Conservation (phyloP, 2,113 vertebrate genomes). For the Nansenia antarctica region DNA sequence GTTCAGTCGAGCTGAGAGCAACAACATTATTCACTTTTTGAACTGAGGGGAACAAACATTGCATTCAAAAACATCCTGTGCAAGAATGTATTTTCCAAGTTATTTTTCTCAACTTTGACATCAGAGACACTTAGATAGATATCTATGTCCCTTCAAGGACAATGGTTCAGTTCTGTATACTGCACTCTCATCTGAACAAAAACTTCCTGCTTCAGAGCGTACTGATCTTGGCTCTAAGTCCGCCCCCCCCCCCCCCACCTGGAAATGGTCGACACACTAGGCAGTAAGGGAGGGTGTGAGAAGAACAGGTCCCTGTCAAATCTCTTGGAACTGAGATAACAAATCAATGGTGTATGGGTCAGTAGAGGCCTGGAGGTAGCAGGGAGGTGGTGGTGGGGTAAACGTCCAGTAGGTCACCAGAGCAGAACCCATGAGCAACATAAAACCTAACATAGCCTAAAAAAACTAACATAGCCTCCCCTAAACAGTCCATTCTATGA, state of each 20-base stretch:
- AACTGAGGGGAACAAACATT: background rate
- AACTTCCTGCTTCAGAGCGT: background rate
- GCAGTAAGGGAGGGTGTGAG: background rate
- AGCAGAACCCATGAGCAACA: background rate
- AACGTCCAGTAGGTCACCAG: background rate
- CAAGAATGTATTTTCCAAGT: too few species aligned
- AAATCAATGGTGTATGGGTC: background rate
- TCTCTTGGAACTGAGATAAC: constrained; percentile 8
- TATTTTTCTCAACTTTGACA: too few species aligned
- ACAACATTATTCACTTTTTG: background rate
- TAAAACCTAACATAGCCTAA: background rate
- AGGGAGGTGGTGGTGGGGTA: background rate
- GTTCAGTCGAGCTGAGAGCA: background rate
- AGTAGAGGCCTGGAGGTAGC: background rate
- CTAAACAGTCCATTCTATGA: too few species aligned
- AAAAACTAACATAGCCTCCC: too few species aligned
- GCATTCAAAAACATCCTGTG: background rate
- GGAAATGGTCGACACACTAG: background rate
- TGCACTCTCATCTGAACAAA: background rate
- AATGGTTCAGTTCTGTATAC: background rate
- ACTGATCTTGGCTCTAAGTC: background rate
- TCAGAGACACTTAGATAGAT: background rate
- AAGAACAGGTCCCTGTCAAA: constrained; percentile 9
- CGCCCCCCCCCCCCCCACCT: background rate
- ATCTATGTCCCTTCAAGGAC: background rate